These are phyloP conservation scores for Drosophila rellima DNA, from an alignment of 2,888 invertebrate species.

Conservation along the genomic window DNA sequence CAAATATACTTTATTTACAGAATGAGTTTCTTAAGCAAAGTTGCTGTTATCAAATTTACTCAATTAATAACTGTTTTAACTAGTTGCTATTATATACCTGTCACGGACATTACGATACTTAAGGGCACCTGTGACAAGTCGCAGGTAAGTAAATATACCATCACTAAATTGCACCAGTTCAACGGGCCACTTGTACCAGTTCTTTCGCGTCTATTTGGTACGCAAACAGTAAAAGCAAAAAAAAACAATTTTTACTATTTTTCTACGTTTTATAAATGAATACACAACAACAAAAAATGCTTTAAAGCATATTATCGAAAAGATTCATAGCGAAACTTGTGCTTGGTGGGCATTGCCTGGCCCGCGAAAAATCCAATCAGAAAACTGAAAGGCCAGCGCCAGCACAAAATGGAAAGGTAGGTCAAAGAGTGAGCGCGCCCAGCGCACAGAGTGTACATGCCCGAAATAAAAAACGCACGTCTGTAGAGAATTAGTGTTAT, in stretches of 20 bases:
- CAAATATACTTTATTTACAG: background rate
- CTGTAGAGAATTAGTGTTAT: slow-evolving; percentile 46
- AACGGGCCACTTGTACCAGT: slow-evolving; percentile 56
- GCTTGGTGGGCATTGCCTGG: slow-evolving; percentile 47
- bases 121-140: slow-evolving; percentile 46
- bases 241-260: slow-evolving; percentile 75
- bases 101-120: slow-evolving; percentile 1
- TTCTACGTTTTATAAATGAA: slow-evolving; percentile 81
- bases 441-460: slow-evolving; percentile 61
- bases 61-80: background rate
- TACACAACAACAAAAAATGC: slow-evolving; percentile 63
- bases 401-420: slow-evolving; percentile 85
- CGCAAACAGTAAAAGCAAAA: slow-evolving; percentile 75
- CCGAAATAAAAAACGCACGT: slow-evolving; percentile 37
- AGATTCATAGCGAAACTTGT: slow-evolving; percentile 50
- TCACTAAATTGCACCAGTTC: slow-evolving; percentile 63
- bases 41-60: background rate
- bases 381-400: slow-evolving; percentile 72
- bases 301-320: slow-evolving; percentile 57
- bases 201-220: slow-evolving; percentile 79
- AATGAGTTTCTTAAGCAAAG: background rate
- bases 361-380: slow-evolving; percentile 61
- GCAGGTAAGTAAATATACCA: slow-evolving; percentile 38
- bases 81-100: background rate
- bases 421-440: slow-evolving; percentile 82